Percentiles rank a stretch among this genome's conserved stretches.
Conservation (phyloP, 2,888 invertebrate genomes). For the Calephelis perditalis region DNA sequence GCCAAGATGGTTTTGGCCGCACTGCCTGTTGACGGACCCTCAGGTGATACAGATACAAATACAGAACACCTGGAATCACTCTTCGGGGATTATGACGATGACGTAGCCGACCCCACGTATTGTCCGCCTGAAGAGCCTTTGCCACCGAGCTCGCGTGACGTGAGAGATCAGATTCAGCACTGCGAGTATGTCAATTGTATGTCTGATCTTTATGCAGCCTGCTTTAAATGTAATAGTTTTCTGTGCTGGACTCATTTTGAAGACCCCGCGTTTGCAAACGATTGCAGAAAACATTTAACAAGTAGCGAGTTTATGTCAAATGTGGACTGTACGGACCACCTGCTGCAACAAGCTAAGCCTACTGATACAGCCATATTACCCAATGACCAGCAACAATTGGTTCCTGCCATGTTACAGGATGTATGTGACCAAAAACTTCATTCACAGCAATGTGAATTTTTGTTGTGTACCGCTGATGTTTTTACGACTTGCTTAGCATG, state of each 20-base stretch:
- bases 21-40: not conserved
- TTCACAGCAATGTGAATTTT: not conserved
- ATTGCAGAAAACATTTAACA: not conserved
- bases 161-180: conserved; percentile 5
- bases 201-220: not conserved
- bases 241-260: not conserved
- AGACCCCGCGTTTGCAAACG: not conserved
- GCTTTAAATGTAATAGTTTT: not conserved
- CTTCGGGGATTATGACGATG: conserved; percentile 1
- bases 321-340: not conserved
- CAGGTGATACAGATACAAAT: not conserved
- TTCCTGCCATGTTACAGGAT: not conserved
- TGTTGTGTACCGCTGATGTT: not conserved
- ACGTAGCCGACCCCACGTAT: conserved; percentile 6
- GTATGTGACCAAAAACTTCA: conserved; percentile 1
- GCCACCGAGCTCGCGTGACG: not conserved
- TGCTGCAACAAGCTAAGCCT: not conserved
- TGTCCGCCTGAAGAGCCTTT: conserved; percentile 6
- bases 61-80: conserved; percentile 5
- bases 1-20: not conserved
- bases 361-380: not conserved
- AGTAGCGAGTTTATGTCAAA: not conserved
- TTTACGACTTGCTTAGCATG: not conserved
- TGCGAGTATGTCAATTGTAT: conserved; percentile 4
- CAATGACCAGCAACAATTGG: not conserved